Evolutionary conservation across 35 echinoderm and acorn worm genomes (phyloP).

Genomic region (Holothuria glaberrima): DNA sequence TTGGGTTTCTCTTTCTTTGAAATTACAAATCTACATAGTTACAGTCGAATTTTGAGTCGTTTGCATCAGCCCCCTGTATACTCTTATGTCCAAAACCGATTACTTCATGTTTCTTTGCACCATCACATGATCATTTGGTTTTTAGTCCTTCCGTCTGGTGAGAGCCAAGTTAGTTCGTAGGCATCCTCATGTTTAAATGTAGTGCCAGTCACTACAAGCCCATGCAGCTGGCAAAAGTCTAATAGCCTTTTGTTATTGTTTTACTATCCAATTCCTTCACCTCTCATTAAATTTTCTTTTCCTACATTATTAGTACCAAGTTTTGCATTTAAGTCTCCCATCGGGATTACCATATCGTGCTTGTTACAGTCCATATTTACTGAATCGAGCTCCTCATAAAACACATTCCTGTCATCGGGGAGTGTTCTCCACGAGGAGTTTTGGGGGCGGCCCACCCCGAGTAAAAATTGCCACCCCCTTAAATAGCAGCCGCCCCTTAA

Average conservation of each 20-base stretch:
- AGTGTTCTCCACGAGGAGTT: too few relatives aligned
- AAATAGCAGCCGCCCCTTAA: too few relatives aligned
- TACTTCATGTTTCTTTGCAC: not conserved
- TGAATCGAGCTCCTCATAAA: too few relatives aligned
- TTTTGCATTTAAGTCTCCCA: not conserved
- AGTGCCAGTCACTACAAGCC: not conserved
- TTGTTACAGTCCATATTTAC: too few relatives aligned
- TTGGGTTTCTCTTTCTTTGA: not conserved
- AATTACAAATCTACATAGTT: conserved; percentile 8
- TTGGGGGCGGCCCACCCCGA: too few relatives aligned
- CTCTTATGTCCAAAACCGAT: conserved; percentile 17
- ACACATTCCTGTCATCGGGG: too few relatives aligned
- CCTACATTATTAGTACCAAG: not conserved
- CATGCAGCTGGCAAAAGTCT: not conserved
- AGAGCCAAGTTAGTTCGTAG: conserved; percentile 5
- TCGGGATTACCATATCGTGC: not conserved
- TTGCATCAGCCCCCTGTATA: conserved; percentile 5
- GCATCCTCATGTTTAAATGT: not conserved
- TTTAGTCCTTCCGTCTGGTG: not conserved
- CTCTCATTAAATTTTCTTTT: not conserved
- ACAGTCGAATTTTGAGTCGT: not conserved
- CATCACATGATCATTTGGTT: conserved; percentile 18
- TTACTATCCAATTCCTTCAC: not conserved
- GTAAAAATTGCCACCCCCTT: too few relatives aligned
- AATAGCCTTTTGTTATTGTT: not conserved